A percentile compares a stretch with the other conserved stretches of the same genome.
Evolutionary conservation across 2,888 invertebrate genomes (phyloP).

Genomic region (Dicranocentrus wangi): DNA sequence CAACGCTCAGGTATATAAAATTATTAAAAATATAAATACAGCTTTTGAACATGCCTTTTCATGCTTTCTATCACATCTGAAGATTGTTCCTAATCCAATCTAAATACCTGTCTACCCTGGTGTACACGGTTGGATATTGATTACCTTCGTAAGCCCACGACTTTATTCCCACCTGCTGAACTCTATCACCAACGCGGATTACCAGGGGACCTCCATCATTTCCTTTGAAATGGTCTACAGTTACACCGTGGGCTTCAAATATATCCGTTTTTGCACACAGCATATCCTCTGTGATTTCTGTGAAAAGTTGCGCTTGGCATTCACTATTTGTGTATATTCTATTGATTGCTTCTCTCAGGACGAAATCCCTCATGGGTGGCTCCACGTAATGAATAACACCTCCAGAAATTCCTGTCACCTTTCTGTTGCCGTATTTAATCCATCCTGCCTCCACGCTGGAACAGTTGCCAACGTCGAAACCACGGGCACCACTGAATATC

Average conservation of each 20-base stretch:
- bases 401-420: slow-evolving; percentile 64
- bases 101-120: slow-evolving; percentile 60
- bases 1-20: too few relatives aligned
- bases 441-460: slow-evolving; percentile 66
- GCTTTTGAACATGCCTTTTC: too few relatives aligned
- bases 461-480: slow-evolving; percentile 64
- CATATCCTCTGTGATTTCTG: slow-evolving; percentile 66
- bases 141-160: slow-evolving; percentile 71
- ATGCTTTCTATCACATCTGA: slow-evolving; percentile 61
- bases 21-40: too few relatives aligned
- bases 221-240: slow-evolving; percentile 61
- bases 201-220: slow-evolving; percentile 69
- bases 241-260: slow-evolving; percentile 63
- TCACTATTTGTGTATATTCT: slow-evolving; percentile 61
- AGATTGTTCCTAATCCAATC: slow-evolving; percentile 68
- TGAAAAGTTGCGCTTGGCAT: slow-evolving; percentile 54
- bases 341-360: slow-evolving; percentile 63
- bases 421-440: slow-evolving; percentile 67
- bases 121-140: slow-evolving; percentile 67
- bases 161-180: slow-evolving; percentile 69
- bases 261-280: slow-evolving; percentile 66
- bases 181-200: slow-evolving; percentile 59
- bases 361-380: slow-evolving; percentile 66
- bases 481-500: slow-evolving; percentile 60
- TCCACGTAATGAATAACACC: slow-evolving; percentile 68